Base-by-base conservation (phyloP, 2,113 vertebrate genomes). In the Oncorhynchus gorbuscha region DNA sequence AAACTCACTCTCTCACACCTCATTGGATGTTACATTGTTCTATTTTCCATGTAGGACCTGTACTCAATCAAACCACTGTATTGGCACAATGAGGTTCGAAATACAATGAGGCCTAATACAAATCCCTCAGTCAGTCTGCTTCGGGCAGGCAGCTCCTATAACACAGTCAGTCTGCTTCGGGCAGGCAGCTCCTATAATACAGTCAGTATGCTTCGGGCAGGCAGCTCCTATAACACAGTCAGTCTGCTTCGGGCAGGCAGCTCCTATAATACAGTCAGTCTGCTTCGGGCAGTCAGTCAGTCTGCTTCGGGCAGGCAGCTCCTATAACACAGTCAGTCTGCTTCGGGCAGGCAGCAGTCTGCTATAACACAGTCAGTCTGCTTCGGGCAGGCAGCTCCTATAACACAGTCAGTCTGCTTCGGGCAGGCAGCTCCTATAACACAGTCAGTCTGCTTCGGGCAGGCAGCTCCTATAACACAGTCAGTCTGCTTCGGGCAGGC, bases 231-330 rank as follows among this genome's bases (percentile, higher is more conserved):
- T 32, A 32, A 32, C 5, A 32, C 24, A 64, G 75, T 81, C 22
- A 55, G 75, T 74, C 62, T 39, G 64, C 49, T 70, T 71, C 18
- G 69, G 66, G 69, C 8, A 26, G 51, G 59, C 51, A 80, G 58
- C 8, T 75, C 75, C 84, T 75, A 82, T 88, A 82, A 83, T 73
- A 81, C 76, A 73, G 61, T 5, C n/a, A n/a, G 26, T 28, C 26
- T 28, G 2, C 26, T 28, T 28, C 2, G 26, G 26, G 26, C 26
- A 28, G 26, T 2, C 26, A 28, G 26, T n/a, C n/a, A n/a, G 26
- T 28, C 26, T 28, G 2, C 26, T 28, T 28, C 2, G 26, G 26
- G 26, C 26, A 28, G 26, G 26, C 26, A 28, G 26, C 26, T 28
- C 26, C 26, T 28, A 28, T 28, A 28, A 28, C 0, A 28, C 26